phyloP scores from a whole-genome alignment of 2,113 vertebrate species.

The Oryzias woworae region DNA sequence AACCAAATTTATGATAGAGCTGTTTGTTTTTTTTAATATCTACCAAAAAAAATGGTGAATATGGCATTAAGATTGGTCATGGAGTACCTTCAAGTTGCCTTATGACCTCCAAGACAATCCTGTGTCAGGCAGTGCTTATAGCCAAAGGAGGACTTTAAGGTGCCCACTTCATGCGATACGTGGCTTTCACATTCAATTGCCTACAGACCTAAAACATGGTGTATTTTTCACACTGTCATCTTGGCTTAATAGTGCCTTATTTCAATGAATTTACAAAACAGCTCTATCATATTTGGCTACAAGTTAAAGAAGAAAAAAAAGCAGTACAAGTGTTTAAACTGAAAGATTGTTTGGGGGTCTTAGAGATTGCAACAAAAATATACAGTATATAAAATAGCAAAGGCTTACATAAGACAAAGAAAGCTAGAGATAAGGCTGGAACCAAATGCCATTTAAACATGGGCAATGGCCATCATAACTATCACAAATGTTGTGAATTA shows the following conservation, averaged over 20 bases:
- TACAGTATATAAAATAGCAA: constrained; percentile 49
- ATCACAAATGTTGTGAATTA: constrained; percentile 73
- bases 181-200: constrained; percentile 49
- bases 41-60: constrained; percentile 25
- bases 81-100: constrained; percentile 50
- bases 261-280: constrained; percentile 51
- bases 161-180: constrained; percentile 72
- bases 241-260: constrained; percentile 10
- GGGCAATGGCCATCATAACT: constrained; percentile 58
- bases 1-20: constrained; percentile 68
- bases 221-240: constrained; percentile 4
- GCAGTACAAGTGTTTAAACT: not conserved
- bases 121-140: constrained; percentile 73
- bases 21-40: constrained; percentile 50
- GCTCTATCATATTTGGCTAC: constrained; percentile 72
- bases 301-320: not conserved
- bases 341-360: constrained; percentile 21
- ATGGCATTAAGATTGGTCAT: constrained; percentile 63
- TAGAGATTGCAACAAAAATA: constrained; percentile 45
- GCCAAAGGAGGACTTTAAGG: constrained; percentile 70
- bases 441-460: constrained; percentile 53
- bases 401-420: constrained; percentile 60
- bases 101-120: constrained; percentile 62
- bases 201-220: constrained; percentile 15
- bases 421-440: constrained; percentile 64